phyloP scores from a whole-genome alignment of 2,888 invertebrate species.

The Eurois occulta region DNA sequence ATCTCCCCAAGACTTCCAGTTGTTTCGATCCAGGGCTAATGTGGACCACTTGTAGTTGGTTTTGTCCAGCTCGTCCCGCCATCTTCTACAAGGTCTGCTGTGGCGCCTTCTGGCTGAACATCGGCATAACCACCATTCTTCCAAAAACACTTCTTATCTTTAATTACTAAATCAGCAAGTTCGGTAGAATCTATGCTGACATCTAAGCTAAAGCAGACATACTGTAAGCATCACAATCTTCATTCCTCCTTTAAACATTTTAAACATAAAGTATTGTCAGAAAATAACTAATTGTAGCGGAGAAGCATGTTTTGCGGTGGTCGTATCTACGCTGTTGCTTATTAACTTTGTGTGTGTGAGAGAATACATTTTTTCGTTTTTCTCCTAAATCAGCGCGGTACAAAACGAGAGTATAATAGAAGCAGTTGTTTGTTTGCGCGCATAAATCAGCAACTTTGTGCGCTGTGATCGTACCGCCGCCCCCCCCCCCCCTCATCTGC shows the following conservation, averaged over 20 bases:
- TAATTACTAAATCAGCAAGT: background rate
- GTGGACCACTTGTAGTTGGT: too few species aligned
- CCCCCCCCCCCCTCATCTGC: background rate
- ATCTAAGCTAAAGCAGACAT: background rate
- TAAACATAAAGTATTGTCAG: background rate
- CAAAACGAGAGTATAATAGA: constrained; percentile 45
- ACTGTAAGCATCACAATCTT: background rate
- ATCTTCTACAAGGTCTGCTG: too few species aligned
- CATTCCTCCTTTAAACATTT: background rate
- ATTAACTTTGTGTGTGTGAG: constrained; percentile 18
- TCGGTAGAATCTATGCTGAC: too few species aligned
- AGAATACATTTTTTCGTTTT: constrained; percentile 27
- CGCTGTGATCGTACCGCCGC: constrained; percentile 12
- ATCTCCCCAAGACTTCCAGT: too few species aligned
- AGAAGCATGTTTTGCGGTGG: background rate
- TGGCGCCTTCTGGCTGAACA: too few species aligned
- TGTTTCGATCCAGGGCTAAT: too few species aligned
- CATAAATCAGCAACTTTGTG: constrained; percentile 52
- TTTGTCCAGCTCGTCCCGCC: too few species aligned
- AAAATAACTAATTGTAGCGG: background rate
- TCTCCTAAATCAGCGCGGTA: constrained; percentile 49
- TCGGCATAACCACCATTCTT: background rate
- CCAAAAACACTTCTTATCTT: background rate
- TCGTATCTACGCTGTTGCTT: background rate
- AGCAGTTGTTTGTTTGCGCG: constrained; percentile 50